These are phyloP conservation scores for Epizoanthus scotinus DNA, from an alignment of 92 coral and sea anemone genomes.

Conservation along the genomic window DNA sequence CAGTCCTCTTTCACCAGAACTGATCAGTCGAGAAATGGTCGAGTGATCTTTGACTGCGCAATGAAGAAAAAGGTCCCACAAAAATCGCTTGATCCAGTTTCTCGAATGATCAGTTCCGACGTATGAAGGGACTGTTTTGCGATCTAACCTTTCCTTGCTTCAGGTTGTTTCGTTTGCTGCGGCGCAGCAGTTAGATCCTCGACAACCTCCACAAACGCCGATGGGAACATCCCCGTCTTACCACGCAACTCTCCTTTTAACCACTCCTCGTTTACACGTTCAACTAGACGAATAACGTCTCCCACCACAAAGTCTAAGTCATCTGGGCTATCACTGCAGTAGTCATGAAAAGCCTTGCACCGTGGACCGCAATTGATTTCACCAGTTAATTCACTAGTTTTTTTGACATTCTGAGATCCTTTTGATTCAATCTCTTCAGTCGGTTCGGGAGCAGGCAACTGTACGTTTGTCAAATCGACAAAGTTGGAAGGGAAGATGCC, in stretches of 20 bases:
- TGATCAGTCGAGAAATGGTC: too few relatives aligned
- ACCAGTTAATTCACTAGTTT: background rate
- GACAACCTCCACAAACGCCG: slow-evolving; percentile 76
- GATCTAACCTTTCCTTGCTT: too few relatives aligned
- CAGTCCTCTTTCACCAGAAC: too few relatives aligned
- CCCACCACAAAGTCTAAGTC: slow-evolving; percentile 76
- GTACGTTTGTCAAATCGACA: slow-evolving; percentile 36
- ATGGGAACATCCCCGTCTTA: slow-evolving; percentile 82
- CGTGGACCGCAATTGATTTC: slow-evolving; percentile 21
- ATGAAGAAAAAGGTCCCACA: too few relatives aligned
- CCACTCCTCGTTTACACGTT: slow-evolving; percentile 87
- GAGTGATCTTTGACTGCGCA: too few relatives aligned
- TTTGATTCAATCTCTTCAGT: background rate
- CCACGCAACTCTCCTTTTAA: slow-evolving; percentile 76
- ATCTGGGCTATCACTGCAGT: slow-evolving; percentile 57
- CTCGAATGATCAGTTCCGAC: too few relatives aligned
- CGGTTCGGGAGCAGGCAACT: background rate
- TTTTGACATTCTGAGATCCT: background rate
- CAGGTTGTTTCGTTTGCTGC: background rate
- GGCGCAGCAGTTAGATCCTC: slow-evolving; percentile 45
- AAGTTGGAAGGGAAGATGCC: slow-evolving; percentile 60
- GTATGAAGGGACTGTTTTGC: background rate
- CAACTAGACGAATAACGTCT: slow-evolving; percentile 66
- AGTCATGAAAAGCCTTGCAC: slow-evolving; percentile 82
- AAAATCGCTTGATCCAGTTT: too few relatives aligned